Conservation (phyloP, 1,140 invertebrate genomes). For the Dendrolimus punctatus region DNA sequence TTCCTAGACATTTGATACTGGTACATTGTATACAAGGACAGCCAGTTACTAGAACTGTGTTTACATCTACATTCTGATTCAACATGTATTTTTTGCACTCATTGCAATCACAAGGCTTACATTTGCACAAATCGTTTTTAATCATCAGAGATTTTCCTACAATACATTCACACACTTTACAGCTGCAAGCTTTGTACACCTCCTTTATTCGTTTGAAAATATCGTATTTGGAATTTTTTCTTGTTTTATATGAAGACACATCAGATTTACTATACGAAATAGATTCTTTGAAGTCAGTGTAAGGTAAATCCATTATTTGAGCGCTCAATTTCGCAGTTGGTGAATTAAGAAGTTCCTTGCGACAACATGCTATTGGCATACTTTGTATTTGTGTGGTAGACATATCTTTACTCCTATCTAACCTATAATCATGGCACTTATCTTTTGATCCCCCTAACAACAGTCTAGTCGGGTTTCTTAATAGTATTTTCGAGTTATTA, state of each 20-base stretch:
- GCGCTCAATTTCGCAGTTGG: constrained; percentile 31
- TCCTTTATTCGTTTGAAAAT: constrained; percentile 41
- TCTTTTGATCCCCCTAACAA: background rate
- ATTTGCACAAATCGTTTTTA: constrained; percentile 22
- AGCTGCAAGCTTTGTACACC: constrained; percentile 47
- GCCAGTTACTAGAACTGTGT: constrained; percentile 5
- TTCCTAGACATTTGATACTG: constrained; percentile 23
- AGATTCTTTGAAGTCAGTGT: constrained; percentile 22
- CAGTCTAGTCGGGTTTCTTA: background rate
- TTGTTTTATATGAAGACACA: constrained; percentile 7
- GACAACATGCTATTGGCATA: background rate
- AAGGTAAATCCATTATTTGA: constrained; percentile 40
- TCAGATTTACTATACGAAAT: constrained; percentile 7
- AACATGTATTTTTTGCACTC: constrained; percentile 22
- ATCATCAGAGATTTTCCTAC: constrained; percentile 10
- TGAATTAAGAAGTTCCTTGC: constrained; percentile 4
- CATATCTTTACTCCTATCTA: too few relatives aligned
- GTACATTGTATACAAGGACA: constrained; percentile 29
- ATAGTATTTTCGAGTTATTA: background rate
- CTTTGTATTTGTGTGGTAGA: background rate
- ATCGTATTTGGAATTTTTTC: constrained; percentile 24
- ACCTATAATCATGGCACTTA: background rate
- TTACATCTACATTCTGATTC: constrained; percentile 3
- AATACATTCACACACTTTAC: constrained; percentile 53
- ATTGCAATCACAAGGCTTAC: constrained; percentile 35